Evolutionary conservation across 2,888 invertebrate species (phyloP), one percentile per base, ranked within the genome.

Genomic region (Diarsia rubi): DNA sequence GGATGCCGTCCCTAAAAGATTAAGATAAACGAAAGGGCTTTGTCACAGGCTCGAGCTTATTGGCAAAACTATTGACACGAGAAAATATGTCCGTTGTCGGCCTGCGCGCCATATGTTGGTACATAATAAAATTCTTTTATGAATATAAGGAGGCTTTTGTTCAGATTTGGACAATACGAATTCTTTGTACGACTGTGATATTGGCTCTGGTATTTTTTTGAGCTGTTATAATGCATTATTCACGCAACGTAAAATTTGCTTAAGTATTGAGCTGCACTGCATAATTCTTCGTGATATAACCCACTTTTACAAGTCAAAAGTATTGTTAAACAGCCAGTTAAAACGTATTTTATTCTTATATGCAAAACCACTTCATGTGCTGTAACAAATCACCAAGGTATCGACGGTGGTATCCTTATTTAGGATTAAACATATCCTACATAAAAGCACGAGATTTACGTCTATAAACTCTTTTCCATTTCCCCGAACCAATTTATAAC

Each of bases 1-100:
- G 88, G 86, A 88, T 89, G 88, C 77, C 85, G 90, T 81, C 90
- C 90, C 89, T 89, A 76, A 75, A 76, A 91, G 92, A 92, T 92
- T 90, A 88, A 91, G 92, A 93, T 93, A 92, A 89, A 86, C 85
- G 82, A 86, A 87, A 85, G 81, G 86, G 85, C 88, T 86, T 88
- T 89, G 88, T 90, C 79, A 77, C 79, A 80, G 75, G n/a, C 70
- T 37, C 42, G 21, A 59, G 70, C 49, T 78, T 83, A 88, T 84
- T 87, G 76, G 78, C 81, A 65, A 73, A 87, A 82, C 76, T 82
- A 73, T 86, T 81, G 72, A 54, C 57, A 60, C 73, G 73, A 76
- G 59, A 78, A 81, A 86, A 86, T 83, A 78, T 79, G 80, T 80
- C 57, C 63, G 77, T 60, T 72, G 76, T 78, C 24, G 66, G 73